Evolutionary conservation across 2,888 invertebrate genomes (phyloP), one percentile per base, ranked within the genome.

Genomic region (Coremacera marginata): DNA sequence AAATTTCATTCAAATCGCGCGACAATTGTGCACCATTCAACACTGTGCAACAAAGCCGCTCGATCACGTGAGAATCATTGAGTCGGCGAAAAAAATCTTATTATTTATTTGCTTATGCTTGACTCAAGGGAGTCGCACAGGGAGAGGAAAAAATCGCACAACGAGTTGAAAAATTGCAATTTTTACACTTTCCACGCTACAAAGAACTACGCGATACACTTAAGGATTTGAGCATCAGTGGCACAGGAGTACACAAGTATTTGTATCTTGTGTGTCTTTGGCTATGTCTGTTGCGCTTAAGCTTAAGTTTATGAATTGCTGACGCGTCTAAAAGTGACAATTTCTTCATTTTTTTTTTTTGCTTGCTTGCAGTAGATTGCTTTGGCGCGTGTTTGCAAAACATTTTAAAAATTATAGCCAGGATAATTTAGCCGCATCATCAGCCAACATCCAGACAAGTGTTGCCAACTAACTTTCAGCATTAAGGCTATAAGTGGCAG

Each of bases 291-390:
- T 60, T 60, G 16, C 27, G 16, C 19, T 49, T 49, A 83, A 82
- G 83, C 84, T 84, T 82, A 82, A 80, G 83, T 83, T 85, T 86
- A 86, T 84, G 85, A 85, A 86, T 86, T 83, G 84, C 84, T 85
- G 85, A 84, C 84, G 83, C 80, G 82, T 80, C 85, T 77, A 76
- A 80, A 79, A 80, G 77, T 79, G 79, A 77, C 79, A 76, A 76
- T 44, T 74, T 79, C 52, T 55, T 71, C 57, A 76, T 76, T 19
- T 72, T 49, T 25, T 37, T 37, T 37, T 44, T 14, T 22, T 37
- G 51, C 49, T 74, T 57, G 44, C 44, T 68, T 67, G 71, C n/a
- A 73, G 74, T 67, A 78, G 77, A 81, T 79, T 79, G 78, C 80
- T 81, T 78, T 82, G 77, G 78, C 79, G 76, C 79, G 80, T 81